These are phyloP conservation scores for Tetragnatha montana DNA, from an alignment of 2,888 invertebrate species.

Conservation along the genomic window DNA sequence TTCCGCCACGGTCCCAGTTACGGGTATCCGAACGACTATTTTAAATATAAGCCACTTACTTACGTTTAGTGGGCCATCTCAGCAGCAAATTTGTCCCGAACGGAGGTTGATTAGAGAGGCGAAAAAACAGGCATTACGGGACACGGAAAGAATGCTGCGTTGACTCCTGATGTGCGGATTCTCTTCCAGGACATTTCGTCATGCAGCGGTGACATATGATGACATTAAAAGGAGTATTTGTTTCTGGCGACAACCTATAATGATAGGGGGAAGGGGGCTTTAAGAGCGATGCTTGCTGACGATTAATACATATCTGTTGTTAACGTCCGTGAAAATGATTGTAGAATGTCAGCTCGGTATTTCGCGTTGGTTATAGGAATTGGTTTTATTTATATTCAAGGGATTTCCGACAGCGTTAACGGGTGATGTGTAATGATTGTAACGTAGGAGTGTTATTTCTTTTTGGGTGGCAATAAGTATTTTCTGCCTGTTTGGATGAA, in stretches of 20 bases:
- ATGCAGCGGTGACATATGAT: conserved; percentile 43
- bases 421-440: not conserved
- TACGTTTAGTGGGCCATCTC: conserved; percentile 46
- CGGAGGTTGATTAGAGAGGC: conserved; percentile 15
- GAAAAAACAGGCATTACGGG: conserved; percentile 33
- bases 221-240: conserved; percentile 36
- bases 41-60: conserved; percentile 61
- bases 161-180: conserved; percentile 29
- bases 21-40: conserved; percentile 47
- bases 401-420: not conserved
- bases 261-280: conserved; percentile 15
- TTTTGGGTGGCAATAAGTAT: not conserved
- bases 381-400: not conserved
- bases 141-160: conserved; percentile 14
- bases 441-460: not conserved
- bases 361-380: not conserved
- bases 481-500: too few relatives aligned
- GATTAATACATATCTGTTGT: conserved; percentile 36
- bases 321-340: conserved; percentile 14
- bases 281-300: conserved; percentile 31
- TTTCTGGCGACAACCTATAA: conserved; percentile 10
- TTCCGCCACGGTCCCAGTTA: conserved; percentile 37
- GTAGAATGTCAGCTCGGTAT: not conserved
- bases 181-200: conserved; percentile 47
- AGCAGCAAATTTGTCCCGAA: conserved; percentile 17